Evolutionary conservation across 2,888 invertebrate genomes (phyloP), one percentile per base, ranked within the genome.

Genomic region (Catocala fraxini): DNA sequence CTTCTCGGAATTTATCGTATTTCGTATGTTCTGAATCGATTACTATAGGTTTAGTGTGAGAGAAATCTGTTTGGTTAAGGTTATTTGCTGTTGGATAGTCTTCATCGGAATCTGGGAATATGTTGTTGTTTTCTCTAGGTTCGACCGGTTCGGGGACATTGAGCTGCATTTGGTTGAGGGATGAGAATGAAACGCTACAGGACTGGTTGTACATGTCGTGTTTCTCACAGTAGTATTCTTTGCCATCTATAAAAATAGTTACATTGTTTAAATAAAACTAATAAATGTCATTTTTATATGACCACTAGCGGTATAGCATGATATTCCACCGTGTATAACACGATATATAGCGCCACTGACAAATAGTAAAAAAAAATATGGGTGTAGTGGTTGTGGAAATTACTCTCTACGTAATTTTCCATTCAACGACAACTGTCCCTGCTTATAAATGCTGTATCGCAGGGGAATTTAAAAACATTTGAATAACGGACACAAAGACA

Each of bases 161-260:
- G 0, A 93, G 83, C 35, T 91, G 92, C 68, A 89, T 84, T 61
- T 92, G 92, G 68, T 89, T 93, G 7, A 94, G 83, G 0, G 94
- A 94, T 0, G 93, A 88, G 71, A 89, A 89, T 0, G 94, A 94
- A 0, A 93, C 90, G 70, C 88, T 92, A 74, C 89, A 89, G 0
- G 92, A 92, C 48, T 91, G 89, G 66, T 91, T 92, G 80, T 91
- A 92, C 41, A 89, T 83, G 71, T 94, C 91, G 76, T 94, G 94
- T 77, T 94, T 94, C 63, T 94, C 94, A 70, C 94, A 94, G 75
- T 86, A 90, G 70, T 94, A 94, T 70, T 94, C 94, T 74, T 92
- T 92, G 6, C 92, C 94, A 66, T 94, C 94, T 94, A 85, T 11
- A 77, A 81, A 53, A 39, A 39, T 39, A 39, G 6, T 39, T 39